phyloP scores from a whole-genome alignment of 2,797 vertebrate species.

The Hephaestus fuliginosus region DNA sequence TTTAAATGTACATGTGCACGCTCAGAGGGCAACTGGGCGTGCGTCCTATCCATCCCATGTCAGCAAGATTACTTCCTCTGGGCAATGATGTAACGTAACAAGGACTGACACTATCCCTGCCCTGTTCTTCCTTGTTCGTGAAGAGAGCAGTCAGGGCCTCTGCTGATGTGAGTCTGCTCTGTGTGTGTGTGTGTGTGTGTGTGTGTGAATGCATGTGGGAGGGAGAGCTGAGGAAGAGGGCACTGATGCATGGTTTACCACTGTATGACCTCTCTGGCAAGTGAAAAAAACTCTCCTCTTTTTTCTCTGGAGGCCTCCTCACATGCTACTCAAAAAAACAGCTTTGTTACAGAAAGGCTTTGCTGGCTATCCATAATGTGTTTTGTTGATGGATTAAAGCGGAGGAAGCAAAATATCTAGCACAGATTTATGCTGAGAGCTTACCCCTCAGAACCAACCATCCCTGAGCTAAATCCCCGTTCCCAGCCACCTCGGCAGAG shows the following conservation, averaged over 20 bases:
- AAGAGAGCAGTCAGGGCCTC: constrained; percentile 61
- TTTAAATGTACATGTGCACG: constrained; percentile 25
- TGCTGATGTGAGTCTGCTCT: constrained; percentile 36
- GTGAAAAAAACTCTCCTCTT: not conserved
- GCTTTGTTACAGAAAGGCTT: constrained; percentile 42
- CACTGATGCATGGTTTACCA: constrained; percentile 25
- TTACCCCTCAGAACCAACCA: constrained; percentile 55
- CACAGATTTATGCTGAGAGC: constrained; percentile 57
- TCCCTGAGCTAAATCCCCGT: constrained; percentile 55
- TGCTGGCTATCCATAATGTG: constrained; percentile 48
- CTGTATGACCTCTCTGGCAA: constrained; percentile 21
- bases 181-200: constrained; percentile 9
- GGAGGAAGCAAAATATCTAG: constrained; percentile 59
- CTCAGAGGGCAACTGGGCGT: constrained; percentile 39
- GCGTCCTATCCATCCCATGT: constrained; percentile 61
- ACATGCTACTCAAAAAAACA: constrained; percentile 23
- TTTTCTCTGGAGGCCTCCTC: constrained; percentile 30
- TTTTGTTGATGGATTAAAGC: constrained; percentile 70
- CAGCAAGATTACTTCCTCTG: constrained; percentile 68
- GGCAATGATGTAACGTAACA: constrained; percentile 68
- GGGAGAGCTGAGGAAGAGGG: not conserved
- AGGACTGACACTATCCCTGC: constrained; percentile 57
- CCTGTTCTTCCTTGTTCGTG: constrained; percentile 48
- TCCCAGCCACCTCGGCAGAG: constrained; percentile 45
- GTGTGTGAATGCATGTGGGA: constrained; percentile 8